A percentile compares a stretch with the other conserved stretches of the same genome.
These are phyloP conservation scores for Oryzias curvinotus DNA, from an alignment of 2,113 vertebrate species.

Conservation along the genomic window DNA sequence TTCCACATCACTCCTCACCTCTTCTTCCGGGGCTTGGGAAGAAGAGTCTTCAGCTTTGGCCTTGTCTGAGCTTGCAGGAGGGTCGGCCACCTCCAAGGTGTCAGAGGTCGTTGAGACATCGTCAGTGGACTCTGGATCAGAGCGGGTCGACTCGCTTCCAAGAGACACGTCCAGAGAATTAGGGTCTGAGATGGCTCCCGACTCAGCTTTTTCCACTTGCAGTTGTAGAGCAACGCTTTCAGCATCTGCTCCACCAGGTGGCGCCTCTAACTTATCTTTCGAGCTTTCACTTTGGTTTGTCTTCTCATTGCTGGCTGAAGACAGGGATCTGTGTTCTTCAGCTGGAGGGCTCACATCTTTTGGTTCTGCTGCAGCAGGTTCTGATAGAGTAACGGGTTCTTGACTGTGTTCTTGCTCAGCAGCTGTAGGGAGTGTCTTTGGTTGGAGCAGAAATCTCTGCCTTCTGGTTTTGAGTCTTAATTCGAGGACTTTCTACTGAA, in stretches of 20 bases:
- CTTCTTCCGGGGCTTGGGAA: not conserved
- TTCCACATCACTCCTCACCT: not conserved
- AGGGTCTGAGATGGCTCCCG: not conserved
- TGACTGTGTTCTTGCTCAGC: no score
- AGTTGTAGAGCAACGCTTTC: not conserved
- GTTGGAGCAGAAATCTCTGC: not conserved
- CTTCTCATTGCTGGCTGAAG: constrained; percentile 1
- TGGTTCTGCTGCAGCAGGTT: no score
- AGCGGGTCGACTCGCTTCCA: constrained; percentile 23
- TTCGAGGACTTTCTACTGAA: not conserved
- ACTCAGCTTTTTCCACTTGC: not conserved
- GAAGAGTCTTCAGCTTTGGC: not conserved
- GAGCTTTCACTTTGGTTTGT: not conserved
- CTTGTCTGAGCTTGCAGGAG: constrained; percentile 6
- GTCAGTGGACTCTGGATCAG: constrained; percentile 21
- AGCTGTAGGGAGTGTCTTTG: not conserved
- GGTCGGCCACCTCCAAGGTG: constrained; percentile 1
- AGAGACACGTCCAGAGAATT: constrained; percentile 17
- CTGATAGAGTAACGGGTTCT: not conserved
- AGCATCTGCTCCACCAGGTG: constrained; percentile 41
- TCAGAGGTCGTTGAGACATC: constrained; percentile 33
- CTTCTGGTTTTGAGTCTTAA: not conserved
- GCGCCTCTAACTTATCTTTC: constrained; percentile 10
- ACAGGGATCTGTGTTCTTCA: not conserved
- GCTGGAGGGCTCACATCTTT: not conserved